These are phyloP conservation scores for Staurois parvus DNA, from an alignment of 2,797 vertebrate genomes.

Conservation along the genomic window DNA sequence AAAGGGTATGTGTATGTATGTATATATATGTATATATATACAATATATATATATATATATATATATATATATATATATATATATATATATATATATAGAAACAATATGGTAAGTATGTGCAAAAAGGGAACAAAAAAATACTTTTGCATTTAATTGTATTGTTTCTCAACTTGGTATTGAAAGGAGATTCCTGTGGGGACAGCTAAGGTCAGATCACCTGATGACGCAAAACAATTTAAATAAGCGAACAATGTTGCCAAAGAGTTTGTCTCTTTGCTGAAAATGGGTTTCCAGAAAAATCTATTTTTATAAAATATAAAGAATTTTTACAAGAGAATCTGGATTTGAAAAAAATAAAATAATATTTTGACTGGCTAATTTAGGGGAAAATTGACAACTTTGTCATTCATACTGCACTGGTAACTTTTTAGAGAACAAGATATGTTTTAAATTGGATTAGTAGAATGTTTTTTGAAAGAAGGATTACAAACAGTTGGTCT, in stretches of 20 bases:
- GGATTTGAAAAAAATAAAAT: conserved; percentile 99
- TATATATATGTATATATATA: too few relatives aligned
- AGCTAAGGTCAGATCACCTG: conserved; percentile 91
- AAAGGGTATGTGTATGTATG: conserved; percentile 17
- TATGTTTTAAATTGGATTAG: conserved; percentile 97
- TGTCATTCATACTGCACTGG: conserved; percentile 99
- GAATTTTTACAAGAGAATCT: conserved; percentile 99
- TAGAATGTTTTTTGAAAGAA: conserved; percentile 98
- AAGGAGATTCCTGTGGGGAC: conserved; percentile 90
- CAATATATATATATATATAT: neutral
- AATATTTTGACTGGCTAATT: conserved; percentile 99
- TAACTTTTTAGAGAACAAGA: conserved; percentile 99
- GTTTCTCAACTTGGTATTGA: conserved; percentile 87
- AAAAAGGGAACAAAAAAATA: conserved; percentile 77
- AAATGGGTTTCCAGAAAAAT: conserved; percentile 99
- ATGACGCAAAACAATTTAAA: conserved; percentile 96
- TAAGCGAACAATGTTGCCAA: conserved; percentile 99
- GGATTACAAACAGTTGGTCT: conserved; percentile 98
- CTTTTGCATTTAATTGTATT: conserved; percentile 86
- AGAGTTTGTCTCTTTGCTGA: conserved; percentile 99
- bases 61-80: neutral
- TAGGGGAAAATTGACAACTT: conserved; percentile 97
- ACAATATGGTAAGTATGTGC: conserved; percentile 80
- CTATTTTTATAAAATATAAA: conserved; percentile 99
- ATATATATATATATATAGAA: conserved; percentile 75